Conservation (phyloP, 2,888 invertebrate species). For the Nymphalis polychloros region DNA sequence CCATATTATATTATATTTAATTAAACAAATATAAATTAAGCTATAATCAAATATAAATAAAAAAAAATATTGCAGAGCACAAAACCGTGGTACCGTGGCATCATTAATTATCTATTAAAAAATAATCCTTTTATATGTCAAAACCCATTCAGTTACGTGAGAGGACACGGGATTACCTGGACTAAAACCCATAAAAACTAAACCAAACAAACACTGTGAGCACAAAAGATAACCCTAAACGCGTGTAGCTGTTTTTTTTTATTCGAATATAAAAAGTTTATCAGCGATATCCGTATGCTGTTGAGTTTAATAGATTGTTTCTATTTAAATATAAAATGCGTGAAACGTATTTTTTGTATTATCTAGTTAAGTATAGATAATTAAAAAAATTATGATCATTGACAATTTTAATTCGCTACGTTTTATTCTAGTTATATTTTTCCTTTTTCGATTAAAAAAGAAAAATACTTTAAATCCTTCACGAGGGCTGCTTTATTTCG, state of each 20-base stretch:
- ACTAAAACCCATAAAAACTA: slow-evolving; percentile 69
- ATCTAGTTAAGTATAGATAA: too few species aligned
- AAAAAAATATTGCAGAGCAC: slow-evolving; percentile 33
- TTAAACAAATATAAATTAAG: slow-evolving; percentile 37
- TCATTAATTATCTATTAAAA: slow-evolving; percentile 80
- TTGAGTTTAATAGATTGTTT: neutral
- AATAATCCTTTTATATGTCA: slow-evolving; percentile 79
- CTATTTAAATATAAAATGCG: neutral
- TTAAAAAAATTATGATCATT: too few species aligned
- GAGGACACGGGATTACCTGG: slow-evolving; percentile 78
- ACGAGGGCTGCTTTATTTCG: too few species aligned
- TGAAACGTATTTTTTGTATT: too few species aligned
- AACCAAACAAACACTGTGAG: slow-evolving; percentile 62
- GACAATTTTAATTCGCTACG: too few species aligned
- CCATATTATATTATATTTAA: neutral
- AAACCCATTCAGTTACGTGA: slow-evolving; percentile 66
- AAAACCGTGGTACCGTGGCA: slow-evolving; percentile 55
- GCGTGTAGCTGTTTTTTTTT: slow-evolving; percentile 49
- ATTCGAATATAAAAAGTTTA: slow-evolving; percentile 13
- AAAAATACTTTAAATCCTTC: too few species aligned
- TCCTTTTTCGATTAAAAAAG: too few species aligned
- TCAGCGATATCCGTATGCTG: neutral
- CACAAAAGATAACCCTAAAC: slow-evolving; percentile 64
- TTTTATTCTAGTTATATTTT: too few species aligned
- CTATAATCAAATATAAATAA: slow-evolving; percentile 39